These are phyloP conservation scores for Drosophila anomalata DNA, from an alignment of 2,888 invertebrate genomes.

Conservation along the genomic window DNA sequence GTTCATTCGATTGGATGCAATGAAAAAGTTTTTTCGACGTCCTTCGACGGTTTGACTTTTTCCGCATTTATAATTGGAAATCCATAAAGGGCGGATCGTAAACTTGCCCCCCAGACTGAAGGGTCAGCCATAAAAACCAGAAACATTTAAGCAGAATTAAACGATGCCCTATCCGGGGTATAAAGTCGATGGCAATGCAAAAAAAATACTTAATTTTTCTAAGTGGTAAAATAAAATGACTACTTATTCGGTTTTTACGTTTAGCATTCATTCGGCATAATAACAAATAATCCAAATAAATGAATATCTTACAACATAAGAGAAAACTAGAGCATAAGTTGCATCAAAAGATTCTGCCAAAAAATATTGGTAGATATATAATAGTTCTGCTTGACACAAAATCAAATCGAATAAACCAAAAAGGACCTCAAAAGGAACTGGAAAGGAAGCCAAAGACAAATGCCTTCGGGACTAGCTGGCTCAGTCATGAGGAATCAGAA, in stretches of 20 bases:
- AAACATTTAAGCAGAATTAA: conserved; percentile 33
- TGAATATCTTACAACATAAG: not conserved
- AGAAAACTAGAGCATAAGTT: not conserved
- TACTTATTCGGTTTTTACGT: not conserved
- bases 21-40: conserved; percentile 48
- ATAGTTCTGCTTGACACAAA: not conserved
- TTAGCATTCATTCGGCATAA: not conserved
- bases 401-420: conserved; percentile 2
- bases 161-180: conserved; percentile 23
- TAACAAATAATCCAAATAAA: not conserved
- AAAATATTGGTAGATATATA: not conserved
- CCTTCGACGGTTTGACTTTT: conserved; percentile 16
- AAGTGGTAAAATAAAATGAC: conserved; percentile 8
- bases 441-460: conserved; percentile 5
- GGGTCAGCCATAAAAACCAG: conserved; percentile 32
- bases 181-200: conserved; percentile 15
- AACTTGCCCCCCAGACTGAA: conserved; percentile 9
- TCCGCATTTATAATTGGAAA: conserved; percentile 49
- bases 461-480: conserved; percentile 51
- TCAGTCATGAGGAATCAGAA: conserved; percentile 42
- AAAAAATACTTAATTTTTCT: conserved; percentile 14
- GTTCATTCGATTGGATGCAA: conserved; percentile 51
- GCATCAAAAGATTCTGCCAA: not conserved
- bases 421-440: not conserved
- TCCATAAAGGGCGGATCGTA: conserved; percentile 45